These are phyloP conservation scores for Drosophila koepferae DNA, from an alignment of 2,888 invertebrate genomes.

Conservation along the genomic window DNA sequence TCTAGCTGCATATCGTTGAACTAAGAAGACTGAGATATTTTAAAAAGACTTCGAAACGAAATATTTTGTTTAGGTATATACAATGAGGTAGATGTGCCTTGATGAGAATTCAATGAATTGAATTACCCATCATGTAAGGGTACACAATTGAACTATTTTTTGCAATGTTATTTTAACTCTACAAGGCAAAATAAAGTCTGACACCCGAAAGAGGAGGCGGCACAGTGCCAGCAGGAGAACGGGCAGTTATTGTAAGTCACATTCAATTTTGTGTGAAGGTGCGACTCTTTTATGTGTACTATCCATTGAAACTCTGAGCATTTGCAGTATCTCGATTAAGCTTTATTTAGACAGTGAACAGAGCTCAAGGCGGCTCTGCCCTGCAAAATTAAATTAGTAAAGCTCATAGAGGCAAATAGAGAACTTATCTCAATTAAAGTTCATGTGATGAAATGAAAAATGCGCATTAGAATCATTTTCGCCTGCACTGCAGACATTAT, in stretches of 20 bases:
- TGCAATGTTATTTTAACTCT: conserved; percentile 73
- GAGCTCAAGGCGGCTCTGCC: neutral
- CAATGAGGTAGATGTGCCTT: neutral
- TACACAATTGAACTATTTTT: conserved; percentile 55
- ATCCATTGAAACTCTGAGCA: conserved; percentile 8
- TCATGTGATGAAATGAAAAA: conserved; percentile 43
- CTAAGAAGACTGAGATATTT: neutral
- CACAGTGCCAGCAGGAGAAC: neutral
- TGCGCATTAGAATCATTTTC: conserved; percentile 29
- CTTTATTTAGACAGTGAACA: conserved; percentile 1
- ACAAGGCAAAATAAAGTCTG: conserved; percentile 65
- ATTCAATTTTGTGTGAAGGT: conserved; percentile 63
- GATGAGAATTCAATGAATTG: neutral
- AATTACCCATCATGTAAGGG: neutral
- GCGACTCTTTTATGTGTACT: conserved; percentile 32
- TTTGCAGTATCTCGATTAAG: conserved; percentile 24
- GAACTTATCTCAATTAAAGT: conserved; percentile 60
- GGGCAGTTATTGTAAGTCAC: conserved; percentile 44
- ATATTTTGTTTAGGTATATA: neutral
- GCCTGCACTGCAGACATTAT: conserved; percentile 21
- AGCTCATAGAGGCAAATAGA: conserved; percentile 29
- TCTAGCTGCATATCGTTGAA: neutral
- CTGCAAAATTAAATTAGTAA: conserved; percentile 18
- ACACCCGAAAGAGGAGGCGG: conserved; percentile 41
- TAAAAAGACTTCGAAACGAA: neutral